Base-by-base conservation (phyloP, 2,888 invertebrate species). In the Idaea aversata region DNA sequence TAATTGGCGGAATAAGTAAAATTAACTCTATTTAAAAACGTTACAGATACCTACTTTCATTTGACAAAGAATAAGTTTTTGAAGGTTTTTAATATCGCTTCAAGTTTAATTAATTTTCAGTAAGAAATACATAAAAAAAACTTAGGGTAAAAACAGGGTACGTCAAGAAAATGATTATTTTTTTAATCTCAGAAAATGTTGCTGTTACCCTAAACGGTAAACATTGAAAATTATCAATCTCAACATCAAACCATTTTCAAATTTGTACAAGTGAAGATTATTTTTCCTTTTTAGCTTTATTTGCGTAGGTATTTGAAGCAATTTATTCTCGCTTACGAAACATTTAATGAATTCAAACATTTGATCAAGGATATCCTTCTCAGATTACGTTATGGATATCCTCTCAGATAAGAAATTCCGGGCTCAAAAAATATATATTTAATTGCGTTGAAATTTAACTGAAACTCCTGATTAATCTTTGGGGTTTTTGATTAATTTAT, bases 331-430 rank as follows among this genome's bases (percentile, higher is more conserved):
- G 68, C 72, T 74, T 71, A 73, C 66, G 67, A 59, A 73, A 70
- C 71, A 71, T 73, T 75, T 72, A 76, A 76, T 75, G 72, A 71
- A 73, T 72, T 65, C 72, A 77, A 77, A 75, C 69, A 75, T 77
- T 77, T 75, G 72, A 74, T 75, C 70, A 72, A 63, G 61, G 68
- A 67, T 70, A 70, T 67, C 70, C 70, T 63, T 64, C 61, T 62
- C 57, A 63, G 70, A 72, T 71, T 67, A 68, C 66, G 64, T 64
- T 47, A 7, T 25, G 25, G 25, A 13, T 47, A 47, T 47, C 47
- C 13, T 25, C 25, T 25, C 25, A 25, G 25, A 25, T 15, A 59
- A 59, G 16, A 59, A 59, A 59, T 15, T 5, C 13, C 13, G 10
- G 47, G 5, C 13, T 47, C 47, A 47, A 47, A 47, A 47, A 47